Conservation (phyloP, 2,113 vertebrate species). For the Ellobius talpinus region DNA sequence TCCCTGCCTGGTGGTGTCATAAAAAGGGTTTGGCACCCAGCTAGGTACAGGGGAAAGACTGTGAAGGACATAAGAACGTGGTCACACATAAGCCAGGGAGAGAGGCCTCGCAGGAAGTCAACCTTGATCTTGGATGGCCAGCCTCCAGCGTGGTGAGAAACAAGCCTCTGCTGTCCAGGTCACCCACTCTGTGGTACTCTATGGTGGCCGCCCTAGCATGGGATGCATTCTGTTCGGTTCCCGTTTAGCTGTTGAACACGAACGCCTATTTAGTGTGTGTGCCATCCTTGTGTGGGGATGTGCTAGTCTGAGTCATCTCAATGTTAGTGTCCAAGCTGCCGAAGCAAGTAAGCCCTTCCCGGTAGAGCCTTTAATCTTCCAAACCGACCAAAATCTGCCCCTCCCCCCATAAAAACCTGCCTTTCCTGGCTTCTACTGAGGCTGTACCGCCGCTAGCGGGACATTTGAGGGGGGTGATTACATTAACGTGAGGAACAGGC, state of each 20-base stretch:
- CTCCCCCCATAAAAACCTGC: not conserved
- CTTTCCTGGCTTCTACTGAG: not conserved
- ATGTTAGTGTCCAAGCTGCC: not conserved
- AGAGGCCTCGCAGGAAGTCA: not conserved
- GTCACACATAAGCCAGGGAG: not conserved
- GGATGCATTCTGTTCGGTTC: not conserved
- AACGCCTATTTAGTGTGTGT: not conserved
- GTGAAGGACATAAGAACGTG: not conserved
- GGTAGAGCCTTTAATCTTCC: not conserved
- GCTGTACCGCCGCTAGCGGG: fast-evolving
- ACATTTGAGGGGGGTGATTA: fast-evolving
- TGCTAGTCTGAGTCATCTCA: not conserved
- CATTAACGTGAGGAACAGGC: fast-evolving
- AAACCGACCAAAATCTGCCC: not conserved
- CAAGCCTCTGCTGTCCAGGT: not conserved
- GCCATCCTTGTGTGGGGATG: not conserved
- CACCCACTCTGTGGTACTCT: fast-evolving
- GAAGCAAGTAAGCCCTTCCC: not conserved
- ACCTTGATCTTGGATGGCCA: not conserved
- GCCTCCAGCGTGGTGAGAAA: not conserved
- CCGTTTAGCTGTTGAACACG: not conserved
- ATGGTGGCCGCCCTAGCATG: not conserved
- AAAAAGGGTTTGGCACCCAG: not conserved
- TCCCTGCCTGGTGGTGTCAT: not conserved
- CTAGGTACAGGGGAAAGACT: not conserved